Base-by-base conservation (phyloP, 2,113 vertebrate genomes). In the Scophthalmus maximus region DNA sequence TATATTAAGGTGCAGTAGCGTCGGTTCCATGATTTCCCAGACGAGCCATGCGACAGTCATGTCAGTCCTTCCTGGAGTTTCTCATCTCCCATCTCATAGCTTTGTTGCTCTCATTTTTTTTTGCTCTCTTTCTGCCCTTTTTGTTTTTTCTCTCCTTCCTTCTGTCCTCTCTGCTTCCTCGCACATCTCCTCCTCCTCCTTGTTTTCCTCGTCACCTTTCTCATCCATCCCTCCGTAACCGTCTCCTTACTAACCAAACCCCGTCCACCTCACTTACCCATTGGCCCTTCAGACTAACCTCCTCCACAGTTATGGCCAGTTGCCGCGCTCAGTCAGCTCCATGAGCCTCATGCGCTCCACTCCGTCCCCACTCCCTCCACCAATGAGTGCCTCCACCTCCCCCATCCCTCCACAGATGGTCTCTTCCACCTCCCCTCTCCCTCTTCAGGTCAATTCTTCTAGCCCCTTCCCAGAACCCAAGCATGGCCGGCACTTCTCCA, bases 401-500 rank as follows among this genome's bases (percentile, higher is more conserved):
- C 91, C 91, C 44, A 80, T 91, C 83, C 91, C 91, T 73, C 91
- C 89, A 88, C 91, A 92, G 88, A 92, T 92, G 88, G 88, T 92
- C 76, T 91, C 86, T 91, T 91, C 88, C 91, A 85, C 87, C 73
- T 92, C 91, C 91, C 88, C 91, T 91, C 88, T 91, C 70, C 87
- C 90, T 78, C 75, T 76, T 26, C 93, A 96, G 96, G 93, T 95
- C 76, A 96, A 95, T 79, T 97, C 95, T 26, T 94, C 95, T 14
- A 96, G 94, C 73, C 96, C 96, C 2, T 96, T 95, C 90, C 95
- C 95, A 0, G 95, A 96, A 87, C 89, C 92, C 79, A 95, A 95
- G 67, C 93, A 93, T 0, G 87, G 94, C 0, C 93, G 95, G 3
- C 95, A 96, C 78, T 95, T 96, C 71, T 95, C 96, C 81, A 96